These are phyloP conservation scores for Heliothis subflexa DNA, from an alignment of 1,140 invertebrate species.

Conservation along the genomic window DNA sequence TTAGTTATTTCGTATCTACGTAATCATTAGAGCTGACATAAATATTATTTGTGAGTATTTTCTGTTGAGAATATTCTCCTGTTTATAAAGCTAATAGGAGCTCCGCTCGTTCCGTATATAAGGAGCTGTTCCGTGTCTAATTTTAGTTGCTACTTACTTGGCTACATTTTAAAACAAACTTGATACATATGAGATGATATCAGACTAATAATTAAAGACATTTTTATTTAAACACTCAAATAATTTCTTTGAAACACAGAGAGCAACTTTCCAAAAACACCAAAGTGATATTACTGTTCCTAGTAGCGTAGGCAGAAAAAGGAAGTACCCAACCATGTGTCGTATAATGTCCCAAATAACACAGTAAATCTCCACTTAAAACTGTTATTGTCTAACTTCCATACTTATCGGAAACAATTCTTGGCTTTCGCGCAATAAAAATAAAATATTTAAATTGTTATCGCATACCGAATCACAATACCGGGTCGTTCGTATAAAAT, in stretches of 20 bases:
- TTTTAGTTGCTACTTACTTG: too few relatives aligned
- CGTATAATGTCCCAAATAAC: constrained; percentile 35
- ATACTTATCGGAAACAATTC: constrained; percentile 46
- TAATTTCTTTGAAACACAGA: not conserved
- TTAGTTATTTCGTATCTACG: constrained; percentile 34
- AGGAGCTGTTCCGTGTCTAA: too few relatives aligned
- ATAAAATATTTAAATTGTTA: constrained; percentile 56
- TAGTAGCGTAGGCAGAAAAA: constrained; percentile 5
- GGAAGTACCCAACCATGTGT: constrained; percentile 15
- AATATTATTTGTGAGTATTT: constrained; percentile 3
- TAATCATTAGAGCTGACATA: not conserved
- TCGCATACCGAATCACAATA: constrained; percentile 48
- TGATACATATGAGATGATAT: too few relatives aligned
- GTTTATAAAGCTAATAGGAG: not conserved
- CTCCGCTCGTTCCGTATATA: too few relatives aligned
- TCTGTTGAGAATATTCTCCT: not conserved
- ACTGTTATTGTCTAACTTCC: constrained; percentile 51
- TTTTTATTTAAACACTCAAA: too few relatives aligned
- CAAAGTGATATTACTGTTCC: not conserved
- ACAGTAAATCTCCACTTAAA: constrained; percentile 44
- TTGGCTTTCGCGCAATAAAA: constrained; percentile 47
- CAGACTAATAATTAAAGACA: too few relatives aligned
- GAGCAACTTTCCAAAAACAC: not conserved
- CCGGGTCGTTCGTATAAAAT: constrained; percentile 52
- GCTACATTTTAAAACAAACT: too few relatives aligned